These are phyloP conservation scores for Cacajao melanocephalus DNA, from an alignment of 2,797 vertebrate genomes.

Conservation along the genomic window DNA sequence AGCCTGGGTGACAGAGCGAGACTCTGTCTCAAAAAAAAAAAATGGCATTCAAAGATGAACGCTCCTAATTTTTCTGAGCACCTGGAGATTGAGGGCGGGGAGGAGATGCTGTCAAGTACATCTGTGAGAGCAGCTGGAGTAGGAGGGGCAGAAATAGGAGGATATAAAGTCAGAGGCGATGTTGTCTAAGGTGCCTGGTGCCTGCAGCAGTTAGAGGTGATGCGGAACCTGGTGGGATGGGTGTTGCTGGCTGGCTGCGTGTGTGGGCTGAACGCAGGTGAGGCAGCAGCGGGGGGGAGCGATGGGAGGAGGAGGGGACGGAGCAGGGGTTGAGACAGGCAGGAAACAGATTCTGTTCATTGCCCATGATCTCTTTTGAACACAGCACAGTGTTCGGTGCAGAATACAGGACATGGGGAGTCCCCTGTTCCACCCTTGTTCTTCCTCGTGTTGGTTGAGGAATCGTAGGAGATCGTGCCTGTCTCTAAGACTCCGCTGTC, in stretches of 20 bases:
- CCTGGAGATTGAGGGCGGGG: too few species aligned
- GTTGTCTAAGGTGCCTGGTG: accelerated
- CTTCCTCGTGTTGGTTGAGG: not conserved
- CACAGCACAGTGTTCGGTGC: not conserved
- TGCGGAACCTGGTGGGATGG: not conserved
- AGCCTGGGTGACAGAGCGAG: too few species aligned
- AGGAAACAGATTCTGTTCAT: not conserved
- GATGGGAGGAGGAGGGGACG: not conserved
- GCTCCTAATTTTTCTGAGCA: not conserved
- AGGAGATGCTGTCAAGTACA: too few species aligned
- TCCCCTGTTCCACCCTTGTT: not conserved
- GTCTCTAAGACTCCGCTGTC: not conserved
- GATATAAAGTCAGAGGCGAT: not conserved
- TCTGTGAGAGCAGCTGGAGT: not conserved
- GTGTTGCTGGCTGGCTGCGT: not conserved
- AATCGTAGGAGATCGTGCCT: too few species aligned
- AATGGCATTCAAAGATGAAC: not conserved
- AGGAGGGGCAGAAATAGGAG: not conserved
- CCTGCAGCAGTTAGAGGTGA: not conserved
- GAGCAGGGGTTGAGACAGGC: not conserved
- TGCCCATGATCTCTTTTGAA: not conserved
- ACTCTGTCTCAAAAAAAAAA: too few species aligned
- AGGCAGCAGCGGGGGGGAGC: not conserved
- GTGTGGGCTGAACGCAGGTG: conserved; percentile 53
- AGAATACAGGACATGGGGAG: not conserved